Evolutionary conservation across 2,888 invertebrate genomes (phyloP).

Genomic region (Clivina fossor): DNA sequence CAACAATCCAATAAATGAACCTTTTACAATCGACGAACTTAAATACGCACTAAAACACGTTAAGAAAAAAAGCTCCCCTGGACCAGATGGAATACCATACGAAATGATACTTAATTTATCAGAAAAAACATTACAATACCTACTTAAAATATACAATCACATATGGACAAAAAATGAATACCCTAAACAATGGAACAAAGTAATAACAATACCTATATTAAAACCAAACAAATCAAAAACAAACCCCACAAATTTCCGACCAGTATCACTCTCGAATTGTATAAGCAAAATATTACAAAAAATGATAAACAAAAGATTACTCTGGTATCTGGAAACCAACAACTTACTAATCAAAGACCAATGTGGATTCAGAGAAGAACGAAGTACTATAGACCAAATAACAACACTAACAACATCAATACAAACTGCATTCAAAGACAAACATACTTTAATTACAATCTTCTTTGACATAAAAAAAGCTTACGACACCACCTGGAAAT

Average conservation of each 20-base stretch:
- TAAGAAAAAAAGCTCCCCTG: conserved; percentile 1
- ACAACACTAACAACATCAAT: conserved; percentile 4
- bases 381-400: conserved; percentile 7
- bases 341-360: not conserved
- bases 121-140: not conserved
- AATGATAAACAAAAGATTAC: conserved; percentile 4
- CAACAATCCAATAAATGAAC: not conserved
- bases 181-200: conserved; percentile 1
- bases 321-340: conserved; percentile 6
- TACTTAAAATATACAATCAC: conserved; percentile 2
- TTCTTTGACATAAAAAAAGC: conserved; percentile 18
- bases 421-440: conserved; percentile 1
- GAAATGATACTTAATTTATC: conserved; percentile 6
- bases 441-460: conserved; percentile 11
- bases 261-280: not conserved
- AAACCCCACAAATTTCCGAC: not conserved
- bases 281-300: conserved; percentile 9
- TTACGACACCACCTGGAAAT: conserved; percentile 5
- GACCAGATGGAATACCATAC: conserved; percentile 6
- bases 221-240: conserved; percentile 6
- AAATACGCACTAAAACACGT: not conserved
- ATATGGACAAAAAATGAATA: conserved; percentile 2
- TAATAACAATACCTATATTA: conserved; percentile 2
- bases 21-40: conserved; percentile 4
- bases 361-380: not conserved